These are phyloP conservation scores for Pterostichus madidus DNA, from an alignment of 2,888 invertebrate genomes.

Conservation along the genomic window DNA sequence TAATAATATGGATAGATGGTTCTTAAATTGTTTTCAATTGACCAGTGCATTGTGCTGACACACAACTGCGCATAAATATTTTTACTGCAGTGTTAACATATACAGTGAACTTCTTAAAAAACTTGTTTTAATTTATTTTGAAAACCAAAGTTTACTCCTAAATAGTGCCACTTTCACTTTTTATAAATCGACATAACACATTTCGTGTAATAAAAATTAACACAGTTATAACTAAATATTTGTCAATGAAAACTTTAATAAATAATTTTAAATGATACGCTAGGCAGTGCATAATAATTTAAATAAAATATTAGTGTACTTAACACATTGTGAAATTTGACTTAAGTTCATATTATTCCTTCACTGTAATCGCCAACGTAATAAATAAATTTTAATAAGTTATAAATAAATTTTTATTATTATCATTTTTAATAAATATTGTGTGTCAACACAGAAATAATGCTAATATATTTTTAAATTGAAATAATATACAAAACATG, in stretches of 20 bases:
- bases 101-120: conserved; percentile 1
- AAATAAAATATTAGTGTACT: not conserved
- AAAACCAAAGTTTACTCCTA: not conserved
- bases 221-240: not conserved
- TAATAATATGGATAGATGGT: conserved; percentile 16
- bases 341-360: not conserved
- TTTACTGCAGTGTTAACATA: conserved; percentile 33
- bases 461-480: not conserved
- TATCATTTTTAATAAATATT: not conserved
- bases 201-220: not conserved
- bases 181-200: not conserved
- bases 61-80: conserved; percentile 55
- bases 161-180: conserved; percentile 13
- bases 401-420: not conserved
- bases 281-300: too few relatives aligned
- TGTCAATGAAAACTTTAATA: not conserved
- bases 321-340: not conserved
- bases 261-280: not conserved
- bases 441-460: not conserved
- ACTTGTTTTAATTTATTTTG: conserved; percentile 28
- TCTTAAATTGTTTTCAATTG: conserved; percentile 64
- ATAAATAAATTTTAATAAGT: too few relatives aligned
- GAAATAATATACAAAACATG: not conserved
- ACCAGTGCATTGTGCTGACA: conserved; percentile 46
- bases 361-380: not conserved